Conservation (phyloP, 2,797 vertebrate genomes). For the Anguilla megastoma region DNA sequence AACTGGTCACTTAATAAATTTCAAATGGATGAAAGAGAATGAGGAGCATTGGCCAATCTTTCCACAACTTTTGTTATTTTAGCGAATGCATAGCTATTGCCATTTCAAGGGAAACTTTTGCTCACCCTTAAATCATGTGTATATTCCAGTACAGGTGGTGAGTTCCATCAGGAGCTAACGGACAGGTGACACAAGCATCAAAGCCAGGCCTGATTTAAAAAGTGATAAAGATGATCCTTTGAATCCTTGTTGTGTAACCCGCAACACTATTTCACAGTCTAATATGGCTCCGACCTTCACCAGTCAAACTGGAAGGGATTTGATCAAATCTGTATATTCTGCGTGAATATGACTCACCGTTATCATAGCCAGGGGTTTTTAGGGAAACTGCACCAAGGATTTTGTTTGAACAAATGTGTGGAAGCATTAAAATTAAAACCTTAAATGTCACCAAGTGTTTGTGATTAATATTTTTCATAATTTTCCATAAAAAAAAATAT, state of each 20-base stretch:
- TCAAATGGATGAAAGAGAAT: not conserved
- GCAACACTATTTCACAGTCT: not conserved
- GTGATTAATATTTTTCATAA: conserved; percentile 1
- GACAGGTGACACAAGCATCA: not conserved
- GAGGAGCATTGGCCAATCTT: not conserved
- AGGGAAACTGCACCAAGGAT: not conserved
- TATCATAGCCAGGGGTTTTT: not conserved
- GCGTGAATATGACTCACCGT: not conserved
- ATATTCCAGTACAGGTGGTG: not conserved
- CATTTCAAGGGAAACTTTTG: not conserved
- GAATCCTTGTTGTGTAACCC: not conserved
- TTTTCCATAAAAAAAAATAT: not conserved
- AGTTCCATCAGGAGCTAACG: not conserved
- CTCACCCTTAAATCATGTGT: not conserved
- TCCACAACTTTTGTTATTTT: not conserved
- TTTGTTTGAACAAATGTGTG: conserved; percentile 27
- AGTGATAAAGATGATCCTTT: not conserved
- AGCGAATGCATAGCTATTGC: not conserved
- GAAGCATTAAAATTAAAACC: conserved; percentile 26
- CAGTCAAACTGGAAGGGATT: not conserved
- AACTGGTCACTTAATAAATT: not conserved
- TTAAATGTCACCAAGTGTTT: conserved; percentile 16
- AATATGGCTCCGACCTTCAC: not conserved
- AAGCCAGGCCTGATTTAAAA: not conserved
- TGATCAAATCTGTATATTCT: not conserved